Base-by-base conservation (phyloP, 2,113 vertebrate genomes). In the Chinchilla lanigera region DNA sequence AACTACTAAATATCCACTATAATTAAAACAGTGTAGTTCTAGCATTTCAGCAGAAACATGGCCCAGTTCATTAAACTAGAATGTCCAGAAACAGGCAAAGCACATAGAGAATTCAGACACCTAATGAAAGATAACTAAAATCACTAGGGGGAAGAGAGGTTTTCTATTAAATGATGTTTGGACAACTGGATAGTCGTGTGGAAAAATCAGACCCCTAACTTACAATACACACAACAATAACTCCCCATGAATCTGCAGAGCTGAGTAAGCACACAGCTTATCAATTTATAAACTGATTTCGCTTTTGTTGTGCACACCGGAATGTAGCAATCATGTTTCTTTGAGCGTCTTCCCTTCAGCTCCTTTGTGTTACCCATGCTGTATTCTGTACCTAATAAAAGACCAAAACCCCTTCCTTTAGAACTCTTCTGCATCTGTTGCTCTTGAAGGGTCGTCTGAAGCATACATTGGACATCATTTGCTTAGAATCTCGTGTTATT, bases 171-270 rank as follows among this genome's bases (percentile, higher is more conserved):
- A 89, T 38, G 41, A 24, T 73, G 5, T 73, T 41, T 94, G 33
- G 88, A 90, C 44, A 95, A 87, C 20, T 78, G 60, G 17, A 85
- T 6, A 81, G 26, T 41, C 17, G 71, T 22, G 26, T 86, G n/a
- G 44, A 95, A 97, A 58, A 82, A 73, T 77, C 33, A 94, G 19
- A 90, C 44, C n/a, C 63, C 69, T 92, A 94, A 87, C 13, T 95
- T 17, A 89, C 4, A 86, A 13, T n/a, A 58, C 69, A 89, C 41
- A 71, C 26, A 73, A 89, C 2, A 95, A 90, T 85, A 93, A 89
- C 44, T 56, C 28, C 20, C 86, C 61, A 16, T 78, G 19, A 69
- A 69, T 77, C n/a, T 78, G 58, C 19, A 12, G 89, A 82, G 33
- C 41, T 73, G 17, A 83, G 35, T n/a, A 96, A 33, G 7, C 44